These are phyloP conservation scores for Lerema accius DNA, from an alignment of 1,140 invertebrate genomes.

Conservation along the genomic window DNA sequence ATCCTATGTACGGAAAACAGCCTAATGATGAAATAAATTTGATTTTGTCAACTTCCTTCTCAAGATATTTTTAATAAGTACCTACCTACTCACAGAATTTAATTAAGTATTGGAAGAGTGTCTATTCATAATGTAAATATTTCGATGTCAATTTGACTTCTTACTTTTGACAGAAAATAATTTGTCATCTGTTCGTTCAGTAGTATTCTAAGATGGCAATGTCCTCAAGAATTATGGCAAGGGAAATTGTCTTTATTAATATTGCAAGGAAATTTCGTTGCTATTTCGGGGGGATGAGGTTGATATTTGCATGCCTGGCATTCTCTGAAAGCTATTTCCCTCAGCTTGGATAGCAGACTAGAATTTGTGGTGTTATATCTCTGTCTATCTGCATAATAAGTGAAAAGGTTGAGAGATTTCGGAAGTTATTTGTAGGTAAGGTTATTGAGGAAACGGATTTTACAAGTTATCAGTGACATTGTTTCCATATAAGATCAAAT, in stretches of 20 bases:
- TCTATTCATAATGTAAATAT: neutral
- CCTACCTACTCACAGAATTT: too few relatives aligned
- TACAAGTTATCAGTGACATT: too few relatives aligned
- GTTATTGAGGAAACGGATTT: neutral
- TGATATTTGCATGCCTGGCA: neutral
- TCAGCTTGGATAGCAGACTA: slow-evolving; percentile 2
- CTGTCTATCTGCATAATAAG: slow-evolving; percentile 29
- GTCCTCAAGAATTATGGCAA: slow-evolving; percentile 25
- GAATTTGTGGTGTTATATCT: slow-evolving; percentile 31
- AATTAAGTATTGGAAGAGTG: too few relatives aligned
- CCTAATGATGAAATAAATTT: too few relatives aligned
- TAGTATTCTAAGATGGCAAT: slow-evolving; percentile 26
- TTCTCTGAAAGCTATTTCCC: slow-evolving; percentile 19
- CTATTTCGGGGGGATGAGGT: neutral
- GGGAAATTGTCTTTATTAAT: slow-evolving; percentile 21
- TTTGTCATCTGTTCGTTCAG: slow-evolving; percentile 36
- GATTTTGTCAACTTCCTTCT: too few relatives aligned
- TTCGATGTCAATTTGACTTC: slow-evolving; percentile 13
- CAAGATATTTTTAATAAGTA: too few relatives aligned
- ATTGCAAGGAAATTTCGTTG: neutral
- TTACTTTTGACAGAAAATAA: slow-evolving; percentile 26
- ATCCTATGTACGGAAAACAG: too few relatives aligned
- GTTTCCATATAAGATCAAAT: too few relatives aligned
- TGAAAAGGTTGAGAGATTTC: slow-evolving; percentile 7
- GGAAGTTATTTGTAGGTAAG: neutral